Evolutionary conservation across 2,113 vertebrate genomes (phyloP).

Genomic region (Astur gentilis): DNA sequence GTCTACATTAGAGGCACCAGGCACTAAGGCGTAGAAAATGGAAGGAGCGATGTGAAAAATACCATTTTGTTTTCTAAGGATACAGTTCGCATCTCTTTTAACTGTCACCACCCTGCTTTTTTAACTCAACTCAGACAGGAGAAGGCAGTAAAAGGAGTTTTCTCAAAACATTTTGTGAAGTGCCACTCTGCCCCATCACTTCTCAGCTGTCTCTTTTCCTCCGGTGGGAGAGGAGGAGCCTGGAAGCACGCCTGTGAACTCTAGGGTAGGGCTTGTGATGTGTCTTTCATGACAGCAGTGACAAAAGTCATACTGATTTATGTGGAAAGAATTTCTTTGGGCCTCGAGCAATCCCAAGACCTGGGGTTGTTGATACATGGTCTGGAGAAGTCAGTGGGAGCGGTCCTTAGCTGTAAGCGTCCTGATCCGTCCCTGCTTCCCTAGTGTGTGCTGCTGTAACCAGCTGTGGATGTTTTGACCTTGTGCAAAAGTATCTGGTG

Average conservation of each 20-base stretch:
- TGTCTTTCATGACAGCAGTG: background rate
- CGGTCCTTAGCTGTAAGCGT: background rate
- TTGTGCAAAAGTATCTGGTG: conserved; percentile 59
- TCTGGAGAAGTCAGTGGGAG: background rate
- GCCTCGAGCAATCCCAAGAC: background rate
- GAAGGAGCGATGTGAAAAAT: background rate
- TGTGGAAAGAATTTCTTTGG: background rate
- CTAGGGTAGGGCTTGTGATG: background rate
- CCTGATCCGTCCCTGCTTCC: conserved; percentile 2
- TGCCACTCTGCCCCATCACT: background rate
- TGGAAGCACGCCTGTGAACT: background rate
- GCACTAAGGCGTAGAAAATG: background rate
- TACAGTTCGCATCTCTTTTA: background rate
- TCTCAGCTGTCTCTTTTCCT: background rate
- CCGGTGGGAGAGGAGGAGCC: background rate
- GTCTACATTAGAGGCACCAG: background rate
- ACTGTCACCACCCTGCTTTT: background rate
- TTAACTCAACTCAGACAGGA: background rate
- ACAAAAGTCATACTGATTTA: background rate
- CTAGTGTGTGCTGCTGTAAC: conserved; percentile 37
- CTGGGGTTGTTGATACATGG: background rate
- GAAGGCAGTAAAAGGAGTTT: background rate
- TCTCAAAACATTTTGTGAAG: background rate
- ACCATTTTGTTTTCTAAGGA: conserved; percentile 2
- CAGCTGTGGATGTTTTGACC: conserved; percentile 48